Conservation (phyloP, 1,140 invertebrate genomes). For the Listronotus oregonensis region DNA sequence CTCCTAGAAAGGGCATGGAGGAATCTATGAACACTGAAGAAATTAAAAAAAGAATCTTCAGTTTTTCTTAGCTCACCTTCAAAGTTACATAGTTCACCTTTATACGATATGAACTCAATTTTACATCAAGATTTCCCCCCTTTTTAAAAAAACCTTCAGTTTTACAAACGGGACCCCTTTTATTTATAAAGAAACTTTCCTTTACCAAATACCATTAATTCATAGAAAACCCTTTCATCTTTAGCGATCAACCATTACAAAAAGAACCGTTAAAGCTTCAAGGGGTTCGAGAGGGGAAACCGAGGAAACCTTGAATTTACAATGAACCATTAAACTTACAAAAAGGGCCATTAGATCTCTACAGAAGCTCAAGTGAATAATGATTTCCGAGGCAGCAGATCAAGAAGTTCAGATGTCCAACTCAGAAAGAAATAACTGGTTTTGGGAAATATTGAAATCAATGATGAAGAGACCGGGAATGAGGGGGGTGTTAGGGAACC, state of each 20-base stretch:
- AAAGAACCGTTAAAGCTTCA: too few relatives aligned
- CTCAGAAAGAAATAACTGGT: background rate
- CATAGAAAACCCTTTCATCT: background rate
- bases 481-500: background rate
- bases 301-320: slow-evolving; percentile 4
- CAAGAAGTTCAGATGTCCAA: background rate
- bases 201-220: background rate
- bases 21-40: background rate
- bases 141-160: slow-evolving; percentile 10
- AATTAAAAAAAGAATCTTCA: background rate
- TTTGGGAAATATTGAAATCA: background rate
- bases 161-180: slow-evolving; percentile 22
- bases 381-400: slow-evolving; percentile 11
- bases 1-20: background rate
- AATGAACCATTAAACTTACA: slow-evolving; percentile 22
- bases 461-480: background rate
- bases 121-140: background rate
- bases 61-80: background rate
- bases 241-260: background rate
- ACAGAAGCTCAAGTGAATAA: background rate
- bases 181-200: slow-evolving; percentile 6
- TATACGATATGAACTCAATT: background rate
- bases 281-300: too few relatives aligned
- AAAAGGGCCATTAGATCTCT: background rate
- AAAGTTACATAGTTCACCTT: background rate